phyloP scores from a whole-genome alignment of 2,888 invertebrate genomes.

The Steromphala cineraria region DNA sequence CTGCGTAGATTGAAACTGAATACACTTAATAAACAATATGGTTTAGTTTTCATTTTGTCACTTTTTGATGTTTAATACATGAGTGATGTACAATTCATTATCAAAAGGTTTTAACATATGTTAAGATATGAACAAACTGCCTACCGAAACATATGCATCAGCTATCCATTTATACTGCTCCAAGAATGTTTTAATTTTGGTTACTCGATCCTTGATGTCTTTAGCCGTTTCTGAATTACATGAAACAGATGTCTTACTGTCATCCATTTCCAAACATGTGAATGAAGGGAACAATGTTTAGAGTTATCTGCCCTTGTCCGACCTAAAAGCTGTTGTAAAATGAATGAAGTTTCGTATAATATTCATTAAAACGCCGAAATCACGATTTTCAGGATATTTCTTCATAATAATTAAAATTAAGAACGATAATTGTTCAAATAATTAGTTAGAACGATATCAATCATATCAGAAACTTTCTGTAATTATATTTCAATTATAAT shows the following conservation, averaged over 20 bases:
- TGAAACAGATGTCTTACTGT: neutral
- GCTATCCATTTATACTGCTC: slow-evolving; percentile 42
- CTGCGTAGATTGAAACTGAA: no score
- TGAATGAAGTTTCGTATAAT: neutral
- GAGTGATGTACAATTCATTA: no score
- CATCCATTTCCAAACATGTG: neutral
- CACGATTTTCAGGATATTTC: no score
- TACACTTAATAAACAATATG: no score
- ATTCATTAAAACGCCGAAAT: neutral
- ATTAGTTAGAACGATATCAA: no score
- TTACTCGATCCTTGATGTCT: slow-evolving; percentile 22
- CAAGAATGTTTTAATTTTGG: slow-evolving; percentile 31
- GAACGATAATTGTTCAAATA: no score
- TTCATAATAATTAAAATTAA: no score
- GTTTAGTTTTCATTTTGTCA: neutral
- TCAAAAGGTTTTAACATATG: no score
- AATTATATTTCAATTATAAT: no score
- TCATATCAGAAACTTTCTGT: no score
- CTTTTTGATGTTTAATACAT: no score
- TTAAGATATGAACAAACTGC: neutral
- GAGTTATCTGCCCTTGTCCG: neutral
- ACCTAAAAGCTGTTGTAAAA: neutral
- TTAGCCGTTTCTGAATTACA: neutral
- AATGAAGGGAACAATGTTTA: neutral
- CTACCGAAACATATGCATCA: slow-evolving; percentile 55